Evolutionary conservation across 2,888 invertebrate species (phyloP).

Genomic region (Hipparchia semele): DNA sequence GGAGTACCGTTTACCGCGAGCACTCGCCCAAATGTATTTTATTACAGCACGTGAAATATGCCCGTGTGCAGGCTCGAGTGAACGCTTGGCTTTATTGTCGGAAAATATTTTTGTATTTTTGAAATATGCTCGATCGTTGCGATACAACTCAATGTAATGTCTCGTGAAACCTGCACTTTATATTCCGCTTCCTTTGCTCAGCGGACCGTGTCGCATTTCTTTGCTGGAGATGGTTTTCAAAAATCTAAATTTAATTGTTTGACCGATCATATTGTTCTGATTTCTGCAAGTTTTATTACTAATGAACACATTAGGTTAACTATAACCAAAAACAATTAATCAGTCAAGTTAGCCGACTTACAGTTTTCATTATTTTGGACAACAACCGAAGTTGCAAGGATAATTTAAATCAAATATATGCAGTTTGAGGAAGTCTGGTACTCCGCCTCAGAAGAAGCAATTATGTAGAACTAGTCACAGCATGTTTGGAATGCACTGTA

Average conservation of each 20-base stretch:
- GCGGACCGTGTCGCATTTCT: background rate
- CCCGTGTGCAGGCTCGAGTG: conserved; percentile 1
- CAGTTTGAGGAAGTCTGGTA: no score
- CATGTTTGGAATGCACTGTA: background rate
- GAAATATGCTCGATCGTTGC: background rate
- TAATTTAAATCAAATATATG: no score
- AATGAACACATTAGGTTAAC: no score
- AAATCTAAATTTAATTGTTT: background rate
- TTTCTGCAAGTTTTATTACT: no score
- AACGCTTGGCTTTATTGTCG: conserved; percentile 10
- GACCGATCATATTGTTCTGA: background rate
- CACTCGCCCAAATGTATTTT: conserved; percentile 6
- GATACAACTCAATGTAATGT: background rate
- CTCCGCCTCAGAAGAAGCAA: no score
- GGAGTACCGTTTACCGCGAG: background rate
- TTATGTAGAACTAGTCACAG: background rate
- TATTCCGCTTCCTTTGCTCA: background rate
- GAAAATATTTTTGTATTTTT: conserved; percentile 1
- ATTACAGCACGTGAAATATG: conserved; percentile 15
- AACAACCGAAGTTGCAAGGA: no score
- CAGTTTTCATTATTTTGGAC: no score
- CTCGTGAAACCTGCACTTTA: background rate
- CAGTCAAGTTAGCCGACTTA: no score
- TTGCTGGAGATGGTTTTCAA: background rate
- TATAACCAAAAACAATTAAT: no score